Conservation (phyloP, 2,113 vertebrate genomes). For the Pantherophis guttatus region DNA sequence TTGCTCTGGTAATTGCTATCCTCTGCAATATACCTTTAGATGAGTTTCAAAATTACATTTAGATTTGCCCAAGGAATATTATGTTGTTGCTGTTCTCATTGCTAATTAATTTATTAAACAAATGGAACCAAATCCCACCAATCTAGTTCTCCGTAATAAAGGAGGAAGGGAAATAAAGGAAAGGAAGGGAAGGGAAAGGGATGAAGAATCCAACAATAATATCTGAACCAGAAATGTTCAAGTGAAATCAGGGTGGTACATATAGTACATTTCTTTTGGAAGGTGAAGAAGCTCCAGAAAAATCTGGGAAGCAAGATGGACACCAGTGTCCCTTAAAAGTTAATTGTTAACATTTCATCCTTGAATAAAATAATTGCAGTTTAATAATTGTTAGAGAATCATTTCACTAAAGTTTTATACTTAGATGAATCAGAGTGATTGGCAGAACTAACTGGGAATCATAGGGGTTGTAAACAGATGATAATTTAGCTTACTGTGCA, state of each 20-base stretch:
- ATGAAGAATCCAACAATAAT: neutral
- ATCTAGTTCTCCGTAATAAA: conserved; percentile 34
- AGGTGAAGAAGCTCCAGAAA: neutral
- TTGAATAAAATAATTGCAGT: neutral
- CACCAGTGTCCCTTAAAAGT: neutral
- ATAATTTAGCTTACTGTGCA: neutral
- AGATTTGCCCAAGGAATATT: conserved; percentile 36
- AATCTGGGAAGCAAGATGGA: neutral
- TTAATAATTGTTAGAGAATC: neutral
- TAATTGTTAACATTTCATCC: neutral
- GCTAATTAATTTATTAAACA: conserved; percentile 5
- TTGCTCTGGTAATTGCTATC: conserved; percentile 5
- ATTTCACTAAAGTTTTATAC: neutral
- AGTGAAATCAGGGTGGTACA: conserved; percentile 37
- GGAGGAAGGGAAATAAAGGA: neutral
- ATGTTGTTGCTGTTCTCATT: neutral
- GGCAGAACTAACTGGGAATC: neutral
- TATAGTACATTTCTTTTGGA: conserved; percentile 4
- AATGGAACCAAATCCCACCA: conserved; percentile 22
- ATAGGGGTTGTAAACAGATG: neutral
- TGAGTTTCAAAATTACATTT: conserved; percentile 25
- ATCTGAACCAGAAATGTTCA: conserved; percentile 17
- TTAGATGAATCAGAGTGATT: neutral
- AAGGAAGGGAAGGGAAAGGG: neutral
- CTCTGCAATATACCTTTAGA: conserved; percentile 36